A percentile compares a stretch with the other conserved stretches of the same genome.
Evolutionary conservation across 2,113 vertebrate genomes (phyloP).

Genomic region (Corythornis cristatus): DNA sequence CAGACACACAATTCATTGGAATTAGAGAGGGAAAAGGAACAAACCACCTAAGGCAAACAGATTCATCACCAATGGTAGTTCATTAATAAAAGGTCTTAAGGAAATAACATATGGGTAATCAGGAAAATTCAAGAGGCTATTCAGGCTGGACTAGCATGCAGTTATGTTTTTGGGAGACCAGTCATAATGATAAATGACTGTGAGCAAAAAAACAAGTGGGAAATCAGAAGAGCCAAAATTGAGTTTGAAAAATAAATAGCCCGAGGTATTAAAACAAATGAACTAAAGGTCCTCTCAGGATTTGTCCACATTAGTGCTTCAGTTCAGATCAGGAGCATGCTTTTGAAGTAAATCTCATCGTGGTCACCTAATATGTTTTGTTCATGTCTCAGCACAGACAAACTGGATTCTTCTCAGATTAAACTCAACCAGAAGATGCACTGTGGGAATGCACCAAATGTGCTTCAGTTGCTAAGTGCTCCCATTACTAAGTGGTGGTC

Average conservation of each 20-base stretch:
- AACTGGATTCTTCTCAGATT: background rate
- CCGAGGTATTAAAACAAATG: background rate
- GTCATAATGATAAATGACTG: background rate
- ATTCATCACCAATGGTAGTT: background rate
- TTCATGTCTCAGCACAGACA: background rate
- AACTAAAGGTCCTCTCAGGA: background rate
- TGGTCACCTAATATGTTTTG: background rate
- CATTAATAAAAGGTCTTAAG: background rate
- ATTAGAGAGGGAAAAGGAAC: background rate
- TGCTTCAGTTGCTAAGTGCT: background rate
- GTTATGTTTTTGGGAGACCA: background rate
- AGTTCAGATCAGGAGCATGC: background rate
- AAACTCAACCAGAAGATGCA: background rate
- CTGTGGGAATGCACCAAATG: background rate
- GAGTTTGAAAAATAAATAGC: background rate
- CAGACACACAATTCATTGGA: background rate
- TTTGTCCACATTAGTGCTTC: background rate
- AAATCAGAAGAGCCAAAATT: background rate
- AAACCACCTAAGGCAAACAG: constrained; percentile 1
- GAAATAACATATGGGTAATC: background rate
- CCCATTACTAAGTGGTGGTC: background rate
- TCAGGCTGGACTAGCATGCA: background rate
- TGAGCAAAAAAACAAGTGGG: background rate
- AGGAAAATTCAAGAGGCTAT: background rate
- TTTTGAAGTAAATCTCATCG: background rate